Percentiles rank a stretch among this genome's conserved stretches.
Evolutionary conservation across 2,113 vertebrate species (phyloP).

Genomic region (Ancistrus triradiatus): DNA sequence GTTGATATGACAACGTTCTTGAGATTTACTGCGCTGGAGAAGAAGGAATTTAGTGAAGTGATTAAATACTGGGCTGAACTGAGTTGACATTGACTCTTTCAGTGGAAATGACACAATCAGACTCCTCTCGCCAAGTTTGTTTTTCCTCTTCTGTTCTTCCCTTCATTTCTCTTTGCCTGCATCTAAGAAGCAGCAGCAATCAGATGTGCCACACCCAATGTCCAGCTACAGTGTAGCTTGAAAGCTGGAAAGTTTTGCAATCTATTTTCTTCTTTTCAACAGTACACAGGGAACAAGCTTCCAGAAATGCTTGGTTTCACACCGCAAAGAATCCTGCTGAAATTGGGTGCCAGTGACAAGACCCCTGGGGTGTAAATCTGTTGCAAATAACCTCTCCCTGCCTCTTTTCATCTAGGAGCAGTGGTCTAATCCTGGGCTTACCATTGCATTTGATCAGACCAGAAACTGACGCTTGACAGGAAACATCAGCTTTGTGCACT

Average conservation of each 20-base stretch:
- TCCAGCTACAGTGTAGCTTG: background rate
- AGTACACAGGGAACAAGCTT: slow-evolving; percentile 8
- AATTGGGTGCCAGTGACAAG: slow-evolving; percentile 48
- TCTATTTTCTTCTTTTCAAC: slow-evolving; percentile 42
- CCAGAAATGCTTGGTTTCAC: slow-evolving; percentile 46
- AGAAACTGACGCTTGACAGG: background rate
- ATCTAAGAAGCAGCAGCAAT: slow-evolving; percentile 37
- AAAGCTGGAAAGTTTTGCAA: slow-evolving; percentile 43
- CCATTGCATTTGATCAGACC: slow-evolving; percentile 10
- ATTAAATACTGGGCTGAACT: slow-evolving; percentile 6
- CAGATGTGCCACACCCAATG: slow-evolving; percentile 28
- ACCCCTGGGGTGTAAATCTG: slow-evolving; percentile 50
- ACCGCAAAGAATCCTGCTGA: slow-evolving; percentile 48
- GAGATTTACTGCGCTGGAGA: background rate
- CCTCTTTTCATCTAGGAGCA: slow-evolving; percentile 7
- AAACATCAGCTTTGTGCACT: background rate
- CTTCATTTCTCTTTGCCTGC: background rate
- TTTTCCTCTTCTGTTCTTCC: background rate
- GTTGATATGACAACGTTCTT: slow-evolving; percentile 24
- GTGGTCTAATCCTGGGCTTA: slow-evolving; percentile 1
- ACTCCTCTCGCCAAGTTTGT: background rate
- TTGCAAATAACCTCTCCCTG: slow-evolving; percentile 48
- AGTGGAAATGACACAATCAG: slow-evolving; percentile 12
- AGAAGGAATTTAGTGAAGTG: slow-evolving; percentile 13
- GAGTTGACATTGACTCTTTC: background rate